These are phyloP conservation scores for Lemur catta DNA, from an alignment of 2,797 vertebrate genomes.

Conservation along the genomic window DNA sequence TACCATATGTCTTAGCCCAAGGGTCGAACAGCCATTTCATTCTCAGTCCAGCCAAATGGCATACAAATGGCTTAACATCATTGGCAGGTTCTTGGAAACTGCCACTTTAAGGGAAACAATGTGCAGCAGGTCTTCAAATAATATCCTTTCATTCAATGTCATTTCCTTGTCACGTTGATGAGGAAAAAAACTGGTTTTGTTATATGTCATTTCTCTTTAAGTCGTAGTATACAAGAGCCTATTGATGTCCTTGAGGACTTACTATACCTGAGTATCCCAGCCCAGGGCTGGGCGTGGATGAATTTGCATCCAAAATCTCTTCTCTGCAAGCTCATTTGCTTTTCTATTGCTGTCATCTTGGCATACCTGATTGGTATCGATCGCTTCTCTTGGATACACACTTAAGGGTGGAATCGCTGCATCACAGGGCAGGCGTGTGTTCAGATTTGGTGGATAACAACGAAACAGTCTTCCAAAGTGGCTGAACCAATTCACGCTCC, in stretches of 20 bases:
- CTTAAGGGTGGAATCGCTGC: neutral
- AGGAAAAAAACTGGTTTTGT: neutral
- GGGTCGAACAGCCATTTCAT: neutral
- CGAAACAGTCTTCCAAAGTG: neutral
- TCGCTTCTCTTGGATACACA: neutral
- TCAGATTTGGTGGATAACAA: neutral
- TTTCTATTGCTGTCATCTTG: neutral
- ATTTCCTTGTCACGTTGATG: neutral
- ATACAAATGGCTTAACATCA: neutral
- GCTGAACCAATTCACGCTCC: neutral
- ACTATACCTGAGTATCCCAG: neutral
- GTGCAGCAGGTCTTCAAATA: neutral
- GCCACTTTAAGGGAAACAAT: neutral
- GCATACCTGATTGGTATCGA: neutral
- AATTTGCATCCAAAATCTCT: neutral
- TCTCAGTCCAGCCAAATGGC: neutral
- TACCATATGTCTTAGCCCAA: neutral
- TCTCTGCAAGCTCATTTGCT: neutral
- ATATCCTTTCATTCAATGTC: neutral
- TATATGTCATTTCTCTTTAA: neutral
- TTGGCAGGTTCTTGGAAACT: neutral
- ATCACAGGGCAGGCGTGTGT: fast-evolving
- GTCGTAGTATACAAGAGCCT: neutral
- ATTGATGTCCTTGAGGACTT: neutral
- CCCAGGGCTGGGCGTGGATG: neutral